Conservation (phyloP, 2,888 invertebrate genomes). For the Drosophila subquinaria region DNA sequence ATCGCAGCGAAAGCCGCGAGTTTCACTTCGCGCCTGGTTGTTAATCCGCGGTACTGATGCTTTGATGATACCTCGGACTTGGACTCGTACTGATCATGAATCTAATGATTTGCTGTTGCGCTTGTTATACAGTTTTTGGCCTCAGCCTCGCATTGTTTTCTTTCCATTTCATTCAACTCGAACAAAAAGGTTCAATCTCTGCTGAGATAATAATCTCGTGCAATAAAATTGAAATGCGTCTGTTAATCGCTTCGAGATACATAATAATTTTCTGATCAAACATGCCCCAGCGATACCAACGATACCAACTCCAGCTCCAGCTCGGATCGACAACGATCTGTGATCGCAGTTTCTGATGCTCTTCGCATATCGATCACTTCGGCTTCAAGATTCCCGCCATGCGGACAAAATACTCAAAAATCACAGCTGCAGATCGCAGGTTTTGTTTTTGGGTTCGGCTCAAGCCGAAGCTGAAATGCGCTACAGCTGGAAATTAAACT, state of each 20-base stretch:
- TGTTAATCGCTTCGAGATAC: constrained; percentile 79
- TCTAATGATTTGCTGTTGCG: constrained; percentile 69
- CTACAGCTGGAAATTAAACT: neutral
- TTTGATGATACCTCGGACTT: constrained; percentile 62
- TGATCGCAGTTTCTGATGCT: constrained; percentile 28
- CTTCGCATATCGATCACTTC: constrained; percentile 74
- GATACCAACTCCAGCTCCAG: too few species aligned
- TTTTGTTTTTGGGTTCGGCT: neutral
- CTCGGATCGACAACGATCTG: constrained; percentile 17
- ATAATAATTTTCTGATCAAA: constrained; percentile 76
- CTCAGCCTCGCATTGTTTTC: constrained; percentile 26
- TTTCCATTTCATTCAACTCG: neutral
- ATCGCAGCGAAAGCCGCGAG: constrained; percentile 74
- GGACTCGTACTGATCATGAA: constrained; percentile 46
- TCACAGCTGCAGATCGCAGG: constrained; percentile 56
- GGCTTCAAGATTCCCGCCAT: constrained; percentile 8
- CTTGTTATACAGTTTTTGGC: constrained; percentile 45
- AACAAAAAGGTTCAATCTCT: constrained; percentile 48
- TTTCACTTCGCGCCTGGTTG: constrained; percentile 76
- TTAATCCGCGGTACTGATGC: constrained; percentile 65
- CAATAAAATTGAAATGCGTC: constrained; percentile 80
- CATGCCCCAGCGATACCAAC: constrained; percentile 36
- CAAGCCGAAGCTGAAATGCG: constrained; percentile 13
- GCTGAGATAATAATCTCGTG: constrained; percentile 73
- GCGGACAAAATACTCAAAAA: constrained; percentile 67